Evolutionary conservation across 1,140 invertebrate genomes (phyloP), one percentile per base, ranked within the genome.

Genomic region (Drosophila pruinosa): DNA sequence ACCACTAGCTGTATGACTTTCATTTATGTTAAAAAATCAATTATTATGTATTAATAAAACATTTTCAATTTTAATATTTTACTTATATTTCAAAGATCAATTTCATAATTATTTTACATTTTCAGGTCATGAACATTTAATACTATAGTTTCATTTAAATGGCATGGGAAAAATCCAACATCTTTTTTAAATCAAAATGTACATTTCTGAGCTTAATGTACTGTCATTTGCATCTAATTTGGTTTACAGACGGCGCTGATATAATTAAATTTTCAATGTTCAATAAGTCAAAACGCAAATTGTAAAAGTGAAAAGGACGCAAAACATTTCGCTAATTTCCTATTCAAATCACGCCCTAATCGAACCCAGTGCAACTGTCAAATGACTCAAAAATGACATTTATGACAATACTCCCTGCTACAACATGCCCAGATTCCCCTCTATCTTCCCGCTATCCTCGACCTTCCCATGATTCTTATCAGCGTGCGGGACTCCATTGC

Each of bases 301-400:
- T 53, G 21, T 6, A 21, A 45, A 45, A 24, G 19, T 15, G 45
- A 48, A 50, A 50, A 31, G 47, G 43, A 38, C 15, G 3, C 41
- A 38, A 38, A 31, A 21, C 38, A 68, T 72, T 79, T 72, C 45
- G 77, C 45, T 81, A 74, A 85, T 81, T 81, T 86, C 45, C 26
- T 65, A 85, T 85, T 85, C 81, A 72, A 71, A 76, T 81, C 81
- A 85, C 65, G 77, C 57, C 62, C 62, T 63, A 82, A 82, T 82
- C 78, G 78, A 82, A 73, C 56, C 28, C 50, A 48, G 72, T 62
- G 68, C 80, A 76, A 63, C 65, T 77, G 73, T 72, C 73, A 63
- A 81, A 57, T 61, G 69, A 77, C 72, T 81, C 75, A 77, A 78
- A 76, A 62, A 86, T 85, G 81, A 85, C 81, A 85, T 85, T 85